phyloP scores from a whole-genome alignment of 92 coral and sea anemone genomes.

The Bergia puertoricense region DNA sequence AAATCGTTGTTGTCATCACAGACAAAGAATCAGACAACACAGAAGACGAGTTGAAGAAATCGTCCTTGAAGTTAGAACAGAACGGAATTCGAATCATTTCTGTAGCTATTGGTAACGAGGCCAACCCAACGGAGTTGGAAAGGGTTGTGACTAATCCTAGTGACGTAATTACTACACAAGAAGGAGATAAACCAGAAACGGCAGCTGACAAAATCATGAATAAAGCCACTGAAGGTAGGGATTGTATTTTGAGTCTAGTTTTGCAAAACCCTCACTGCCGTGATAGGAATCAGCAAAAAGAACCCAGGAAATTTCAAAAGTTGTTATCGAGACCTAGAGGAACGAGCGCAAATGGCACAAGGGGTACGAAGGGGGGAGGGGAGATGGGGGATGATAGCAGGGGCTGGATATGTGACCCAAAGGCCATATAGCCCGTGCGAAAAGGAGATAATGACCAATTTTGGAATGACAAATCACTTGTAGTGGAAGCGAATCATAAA shows the following conservation, averaged over 20 bases:
- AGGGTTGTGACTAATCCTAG: constrained; percentile 37
- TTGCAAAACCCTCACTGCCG: background rate
- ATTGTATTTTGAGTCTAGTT: background rate
- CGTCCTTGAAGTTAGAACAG: constrained; percentile 57
- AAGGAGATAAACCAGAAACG: constrained; percentile 58
- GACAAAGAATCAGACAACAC: constrained; percentile 73
- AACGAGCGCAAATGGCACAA: background rate
- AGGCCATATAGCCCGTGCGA: no score
- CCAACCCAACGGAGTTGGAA: constrained; percentile 60
- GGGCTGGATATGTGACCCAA: background rate
- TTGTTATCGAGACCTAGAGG: background rate
- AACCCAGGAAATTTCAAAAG: no score
- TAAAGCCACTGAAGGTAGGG: constrained; percentile 63
- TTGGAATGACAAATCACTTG: no score
- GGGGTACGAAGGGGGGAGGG: background rate
- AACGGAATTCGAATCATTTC: constrained; percentile 77
- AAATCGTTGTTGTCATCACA: constrained; percentile 74
- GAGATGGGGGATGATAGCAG: background rate
- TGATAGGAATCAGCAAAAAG: no score
- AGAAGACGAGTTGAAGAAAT: constrained; percentile 36
- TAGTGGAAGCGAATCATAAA: no score
- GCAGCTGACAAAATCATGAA: constrained; percentile 65
- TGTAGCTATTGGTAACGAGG: constrained; percentile 77
- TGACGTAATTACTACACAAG: constrained; percentile 53
- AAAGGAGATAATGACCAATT: no score